Base-by-base conservation (phyloP, 2,888 invertebrate species). In the Drosophila subsilvestris region DNA sequence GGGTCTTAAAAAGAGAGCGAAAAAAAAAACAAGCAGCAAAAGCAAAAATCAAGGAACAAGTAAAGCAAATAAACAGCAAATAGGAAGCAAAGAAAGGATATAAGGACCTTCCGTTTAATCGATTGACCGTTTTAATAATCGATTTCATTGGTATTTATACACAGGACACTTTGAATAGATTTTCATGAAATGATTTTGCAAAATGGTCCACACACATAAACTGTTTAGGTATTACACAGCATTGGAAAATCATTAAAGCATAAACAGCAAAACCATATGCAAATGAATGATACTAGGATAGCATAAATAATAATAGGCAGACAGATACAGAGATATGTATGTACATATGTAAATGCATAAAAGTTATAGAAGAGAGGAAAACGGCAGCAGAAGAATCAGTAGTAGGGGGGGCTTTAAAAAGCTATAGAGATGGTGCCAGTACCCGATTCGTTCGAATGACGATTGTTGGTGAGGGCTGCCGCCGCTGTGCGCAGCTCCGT, bases 401-500 rank as follows among this genome's bases (percentile, higher is more conserved):
- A 43, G 29, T 42, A 29, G 44, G 22, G 59, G 44, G 22, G 59
- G 22, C 27, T 45, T n/a, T 18, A 69, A 29, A 54, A 7, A 57
- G 56, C 43, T 45, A 45, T 29, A 48, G 18, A 42, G 60, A 54
- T 32, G 57, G 60, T 74, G 48, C 20, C 37, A 80, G 77, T 92
- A 92, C 92, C 92, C 76, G 92, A 92, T 91, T 92, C 92, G 83
- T 92, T 92, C 59, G 92, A 92, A 88, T 90, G 91, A 55, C 92
- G 91, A 86, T 92, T 90, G 86, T 89, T 90, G 77, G 84, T 82
- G 62, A 80, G 37, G 10, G 69, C 73, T 54, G 78, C 72, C 27
- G 78, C 86, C 50, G 84, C 85, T 80, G 88, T 91, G 71, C 91
- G 90, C 80, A 91, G 81, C 80, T 91, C 91, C 80, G 90, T 88